A percentile compares a stretch with the other conserved stretches of the same genome.
Conservation (phyloP, 2,113 vertebrate species). For the Megaptera novaeangliae region DNA sequence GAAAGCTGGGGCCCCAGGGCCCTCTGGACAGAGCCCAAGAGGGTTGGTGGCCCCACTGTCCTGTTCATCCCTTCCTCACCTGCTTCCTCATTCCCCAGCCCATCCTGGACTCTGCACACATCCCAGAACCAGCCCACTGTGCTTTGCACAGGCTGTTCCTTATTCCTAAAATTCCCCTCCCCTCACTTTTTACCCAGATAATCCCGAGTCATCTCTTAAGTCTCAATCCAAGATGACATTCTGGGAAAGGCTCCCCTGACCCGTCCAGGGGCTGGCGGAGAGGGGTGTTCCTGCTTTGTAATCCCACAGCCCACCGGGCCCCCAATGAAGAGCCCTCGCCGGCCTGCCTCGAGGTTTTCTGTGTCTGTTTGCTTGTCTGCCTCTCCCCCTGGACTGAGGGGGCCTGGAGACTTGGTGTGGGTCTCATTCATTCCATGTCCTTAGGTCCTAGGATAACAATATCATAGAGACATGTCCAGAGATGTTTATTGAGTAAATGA, state of each 20-base stretch:
- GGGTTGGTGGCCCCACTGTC: fast-evolving
- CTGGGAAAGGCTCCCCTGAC: neutral
- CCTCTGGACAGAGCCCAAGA: neutral
- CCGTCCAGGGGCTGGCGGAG: fast-evolving
- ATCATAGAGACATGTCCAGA: neutral
- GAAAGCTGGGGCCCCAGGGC: neutral
- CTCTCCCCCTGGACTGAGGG: neutral
- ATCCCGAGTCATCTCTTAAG: neutral
- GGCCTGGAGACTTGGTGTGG: neutral
- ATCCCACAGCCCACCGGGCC: neutral
- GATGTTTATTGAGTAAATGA: neutral
- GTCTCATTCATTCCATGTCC: fast-evolving
- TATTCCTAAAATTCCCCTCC: neutral
- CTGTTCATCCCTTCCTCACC: neutral
- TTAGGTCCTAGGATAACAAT: neutral
- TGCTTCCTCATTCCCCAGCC: neutral
- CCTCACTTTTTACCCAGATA: neutral
- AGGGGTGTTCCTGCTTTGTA: fast-evolving
- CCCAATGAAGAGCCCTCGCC: fast-evolving
- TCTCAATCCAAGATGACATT: neutral
- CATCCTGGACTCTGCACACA: no score
- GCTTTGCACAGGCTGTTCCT: neutral
- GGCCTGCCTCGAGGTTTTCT: neutral
- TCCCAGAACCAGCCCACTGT: neutral
- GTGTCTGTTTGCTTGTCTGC: no score